phyloP scores from a whole-genome alignment of 2,797 vertebrate genomes.

The Arctocebus calabarensis region DNA sequence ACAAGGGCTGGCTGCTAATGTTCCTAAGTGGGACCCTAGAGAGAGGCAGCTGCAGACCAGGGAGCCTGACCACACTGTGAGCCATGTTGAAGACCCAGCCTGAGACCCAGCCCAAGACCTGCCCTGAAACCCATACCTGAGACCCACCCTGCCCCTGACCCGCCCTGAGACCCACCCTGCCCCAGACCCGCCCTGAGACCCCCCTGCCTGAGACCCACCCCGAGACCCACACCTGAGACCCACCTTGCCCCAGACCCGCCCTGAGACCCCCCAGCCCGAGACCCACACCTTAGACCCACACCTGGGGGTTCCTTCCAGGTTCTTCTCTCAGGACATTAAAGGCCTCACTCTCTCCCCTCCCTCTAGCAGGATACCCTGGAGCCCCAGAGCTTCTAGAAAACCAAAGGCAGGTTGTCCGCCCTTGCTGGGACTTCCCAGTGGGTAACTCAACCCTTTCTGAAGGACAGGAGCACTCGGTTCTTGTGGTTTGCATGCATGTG shows the following conservation, averaged over 20 bases:
- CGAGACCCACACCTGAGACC: too few species aligned
- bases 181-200: too few species aligned
- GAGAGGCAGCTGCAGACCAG: neutral
- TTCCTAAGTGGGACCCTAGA: neutral
- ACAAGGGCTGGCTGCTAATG: neutral
- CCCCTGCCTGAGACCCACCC: too few species aligned
- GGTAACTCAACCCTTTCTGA: neutral
- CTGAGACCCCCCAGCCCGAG: too few species aligned
- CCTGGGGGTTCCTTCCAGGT: neutral
- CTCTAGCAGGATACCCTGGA: neutral
- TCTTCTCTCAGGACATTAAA: neutral
- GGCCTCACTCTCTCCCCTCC: rapidly evolving
- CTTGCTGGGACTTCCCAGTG: neutral
- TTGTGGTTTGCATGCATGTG: neutral
- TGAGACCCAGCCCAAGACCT: too few species aligned
- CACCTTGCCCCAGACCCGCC: too few species aligned
- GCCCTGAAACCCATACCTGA: too few species aligned
- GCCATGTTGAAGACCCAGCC: too few species aligned
- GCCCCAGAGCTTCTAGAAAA: neutral
- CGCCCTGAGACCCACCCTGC: too few species aligned
- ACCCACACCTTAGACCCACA: too few species aligned
- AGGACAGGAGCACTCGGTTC: neutral
- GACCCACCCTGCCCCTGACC: too few species aligned
- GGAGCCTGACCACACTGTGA: neutral
- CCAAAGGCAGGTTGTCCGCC: conserved; percentile 18